These are phyloP conservation scores for Himalopsyche kuldschensis DNA, from an alignment of 2,888 invertebrate genomes.

Conservation along the genomic window DNA sequence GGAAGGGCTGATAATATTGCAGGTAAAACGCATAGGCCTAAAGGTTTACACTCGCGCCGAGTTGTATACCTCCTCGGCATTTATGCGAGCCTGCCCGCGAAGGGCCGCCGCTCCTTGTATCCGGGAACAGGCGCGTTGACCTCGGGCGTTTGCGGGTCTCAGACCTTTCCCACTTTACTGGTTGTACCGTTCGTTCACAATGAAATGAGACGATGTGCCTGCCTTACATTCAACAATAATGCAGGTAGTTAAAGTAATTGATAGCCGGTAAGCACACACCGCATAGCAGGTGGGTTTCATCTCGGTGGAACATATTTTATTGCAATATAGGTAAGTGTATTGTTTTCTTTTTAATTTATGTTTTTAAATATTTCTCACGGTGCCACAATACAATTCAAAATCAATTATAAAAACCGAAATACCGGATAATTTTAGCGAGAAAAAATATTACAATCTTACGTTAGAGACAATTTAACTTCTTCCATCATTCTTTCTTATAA, in stretches of 20 bases:
- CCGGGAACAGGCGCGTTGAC: constrained; percentile 25
- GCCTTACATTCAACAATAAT: not conserved
- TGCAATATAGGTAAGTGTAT: too few species aligned
- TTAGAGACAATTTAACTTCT: too few species aligned
- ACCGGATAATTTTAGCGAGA: too few species aligned
- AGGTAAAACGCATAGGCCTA: not conserved
- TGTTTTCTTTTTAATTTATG: too few species aligned
- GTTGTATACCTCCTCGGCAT: not conserved
- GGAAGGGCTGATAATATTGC: constrained; percentile 9
- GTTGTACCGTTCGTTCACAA: not conserved
- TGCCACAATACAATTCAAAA: too few species aligned
- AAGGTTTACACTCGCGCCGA: not conserved
- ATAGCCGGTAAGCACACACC: not conserved
- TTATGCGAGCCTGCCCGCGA: constrained; percentile 13
- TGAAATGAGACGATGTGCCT: not conserved
- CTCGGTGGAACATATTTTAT: not conserved
- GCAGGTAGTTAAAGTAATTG: not conserved
- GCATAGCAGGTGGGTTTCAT: not conserved
- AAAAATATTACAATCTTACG: too few species aligned
- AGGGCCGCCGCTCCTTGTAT: constrained; percentile 26
- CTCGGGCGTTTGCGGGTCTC: not conserved
- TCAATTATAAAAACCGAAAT: too few species aligned
- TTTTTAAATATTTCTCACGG: too few species aligned
- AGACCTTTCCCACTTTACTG: not conserved
- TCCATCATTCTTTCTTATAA: too few species aligned